Percentiles rank a stretch among this genome's conserved stretches.
phyloP scores from a whole-genome alignment of 2,888 invertebrate genomes.

The Polia nebulosa region DNA sequence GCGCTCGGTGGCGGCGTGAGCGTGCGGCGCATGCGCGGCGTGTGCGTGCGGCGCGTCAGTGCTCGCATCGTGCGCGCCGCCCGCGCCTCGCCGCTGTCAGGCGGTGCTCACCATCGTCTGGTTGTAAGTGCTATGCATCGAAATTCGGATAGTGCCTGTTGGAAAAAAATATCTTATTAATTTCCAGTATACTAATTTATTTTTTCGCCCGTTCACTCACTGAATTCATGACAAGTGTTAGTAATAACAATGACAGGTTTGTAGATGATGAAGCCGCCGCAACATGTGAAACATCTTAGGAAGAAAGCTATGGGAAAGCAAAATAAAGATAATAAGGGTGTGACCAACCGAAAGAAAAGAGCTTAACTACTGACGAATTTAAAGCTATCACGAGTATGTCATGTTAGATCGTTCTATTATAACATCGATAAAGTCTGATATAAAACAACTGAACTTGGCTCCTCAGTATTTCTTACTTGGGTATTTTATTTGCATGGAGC shows the following conservation, averaged over 20 bases:
- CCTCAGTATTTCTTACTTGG: slow-evolving; percentile 83
- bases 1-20: slow-evolving; percentile 62
- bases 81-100: slow-evolving; percentile 85
- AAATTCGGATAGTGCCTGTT: slow-evolving; percentile 87
- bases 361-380: slow-evolving; percentile 80
- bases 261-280: slow-evolving; percentile 58
- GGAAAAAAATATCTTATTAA: slow-evolving; percentile 40
- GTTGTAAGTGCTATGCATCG: slow-evolving; percentile 89
- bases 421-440: slow-evolving; percentile 73
- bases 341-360: slow-evolving; percentile 62
- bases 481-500: slow-evolving; percentile 89
- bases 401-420: slow-evolving; percentile 68
- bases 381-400: slow-evolving; percentile 78
- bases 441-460: slow-evolving; percentile 77
- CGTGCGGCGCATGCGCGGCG: slow-evolving; percentile 69
- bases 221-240: slow-evolving; percentile 46
- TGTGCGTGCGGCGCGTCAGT: slow-evolving; percentile 68
- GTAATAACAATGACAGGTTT: slow-evolving; percentile 40
- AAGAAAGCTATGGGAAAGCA: slow-evolving; percentile 67
- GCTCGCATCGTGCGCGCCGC: slow-evolving; percentile 69
- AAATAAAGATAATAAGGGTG: slow-evolving; percentile 61
- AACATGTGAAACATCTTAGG: slow-evolving; percentile 42
- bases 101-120: slow-evolving; percentile 83
- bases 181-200: neutral
- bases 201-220: slow-evolving; percentile 39